Base-by-base conservation (phyloP, 2,888 invertebrate species). In the Mesoligia furuncula region DNA sequence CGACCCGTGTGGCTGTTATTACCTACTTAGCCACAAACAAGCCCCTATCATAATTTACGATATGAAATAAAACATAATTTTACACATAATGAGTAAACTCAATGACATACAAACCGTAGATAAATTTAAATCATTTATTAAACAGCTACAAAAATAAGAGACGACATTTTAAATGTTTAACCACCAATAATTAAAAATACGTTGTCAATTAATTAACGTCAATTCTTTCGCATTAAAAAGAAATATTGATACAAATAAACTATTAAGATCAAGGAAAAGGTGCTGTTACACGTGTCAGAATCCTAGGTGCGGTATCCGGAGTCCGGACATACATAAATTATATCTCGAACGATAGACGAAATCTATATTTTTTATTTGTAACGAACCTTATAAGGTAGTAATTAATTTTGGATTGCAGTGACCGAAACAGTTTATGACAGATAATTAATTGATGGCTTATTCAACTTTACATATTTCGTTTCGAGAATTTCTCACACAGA, bases 251-350 rank as follows among this genome's bases (percentile, higher is more conserved):
- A 74, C 65, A 73, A 78, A 81, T 77, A 69, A 54, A 80, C 84
- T 80, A 88, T 86, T 88, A 82, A 86, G 87, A 87, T 85, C 87
- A 88, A 88, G 88, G 88, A 79, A 88, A 87, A 82, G 83, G 62
- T 84, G 68, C 45, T 73, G 66, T 75, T 83, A 81, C 78, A 82
- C 69, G 57, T 70, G 72, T 83, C 71, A 76, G 72, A 75, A 42
- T 79, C 79, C 85, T 85, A 72, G 88, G 88, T 81, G 88, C 69
- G 88, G 88, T 81, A 83, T 88, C 88, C 88, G 88, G 87, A 75
- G 72, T 85, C 87, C 78, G 87, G 84, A 80, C 67, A 82, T 83
- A 80, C 68, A 82, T 85, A 72, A 88, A 88, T 85, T 77, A 78
- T 73, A 79, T 77, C 74, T 80, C 68, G 68, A 75, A 45, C 75